These are phyloP conservation scores for Zelostemma sp. DNA, from an alignment of 1,140 invertebrate species.

Conservation along the genomic window DNA sequence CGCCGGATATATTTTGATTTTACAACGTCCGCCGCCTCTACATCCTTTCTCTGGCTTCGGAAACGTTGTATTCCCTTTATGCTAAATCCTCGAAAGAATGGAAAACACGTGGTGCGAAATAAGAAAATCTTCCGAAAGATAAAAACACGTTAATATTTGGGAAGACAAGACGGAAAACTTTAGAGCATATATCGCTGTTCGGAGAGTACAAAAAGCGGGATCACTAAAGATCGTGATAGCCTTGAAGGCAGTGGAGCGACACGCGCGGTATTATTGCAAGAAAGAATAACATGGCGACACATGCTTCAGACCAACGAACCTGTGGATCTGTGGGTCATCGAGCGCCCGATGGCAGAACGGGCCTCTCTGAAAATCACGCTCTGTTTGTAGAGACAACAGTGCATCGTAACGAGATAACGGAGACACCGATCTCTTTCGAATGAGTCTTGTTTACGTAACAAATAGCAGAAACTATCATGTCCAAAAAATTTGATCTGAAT, in stretches of 20 bases:
- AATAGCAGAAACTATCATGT: no score
- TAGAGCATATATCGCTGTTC: no score
- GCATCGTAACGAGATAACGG: slow-evolving; percentile 25
- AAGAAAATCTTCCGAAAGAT: no score
- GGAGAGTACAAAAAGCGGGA: no score
- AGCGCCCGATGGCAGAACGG: slow-evolving; percentile 12
- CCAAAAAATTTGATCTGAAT: no score
- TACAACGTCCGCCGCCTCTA: slow-evolving; percentile 36
- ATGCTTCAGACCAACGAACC: slow-evolving; percentile 31
- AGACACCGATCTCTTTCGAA: slow-evolving; percentile 12
- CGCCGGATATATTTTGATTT: slow-evolving; percentile 53
- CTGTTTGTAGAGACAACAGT: slow-evolving; percentile 51
- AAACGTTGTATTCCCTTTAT: slow-evolving; percentile 39
- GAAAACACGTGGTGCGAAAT: no score
- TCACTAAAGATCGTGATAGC: slow-evolving; percentile 17
- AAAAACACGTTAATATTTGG: no score
- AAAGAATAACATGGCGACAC: slow-evolving; percentile 53
- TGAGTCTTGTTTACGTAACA: slow-evolving; percentile 41
- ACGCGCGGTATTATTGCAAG: slow-evolving; percentile 51
- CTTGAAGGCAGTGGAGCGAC: slow-evolving; percentile 33
- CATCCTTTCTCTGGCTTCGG: slow-evolving; percentile 37
- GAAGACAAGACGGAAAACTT: no score
- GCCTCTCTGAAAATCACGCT: slow-evolving; percentile 20
- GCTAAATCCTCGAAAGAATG: no score
- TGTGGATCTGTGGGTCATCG: slow-evolving; percentile 24